A percentile compares a stretch with the other conserved stretches of the same genome.
phyloP scores from a whole-genome alignment of 2,888 invertebrate species.

The Hirtodrosophila histrioides region DNA sequence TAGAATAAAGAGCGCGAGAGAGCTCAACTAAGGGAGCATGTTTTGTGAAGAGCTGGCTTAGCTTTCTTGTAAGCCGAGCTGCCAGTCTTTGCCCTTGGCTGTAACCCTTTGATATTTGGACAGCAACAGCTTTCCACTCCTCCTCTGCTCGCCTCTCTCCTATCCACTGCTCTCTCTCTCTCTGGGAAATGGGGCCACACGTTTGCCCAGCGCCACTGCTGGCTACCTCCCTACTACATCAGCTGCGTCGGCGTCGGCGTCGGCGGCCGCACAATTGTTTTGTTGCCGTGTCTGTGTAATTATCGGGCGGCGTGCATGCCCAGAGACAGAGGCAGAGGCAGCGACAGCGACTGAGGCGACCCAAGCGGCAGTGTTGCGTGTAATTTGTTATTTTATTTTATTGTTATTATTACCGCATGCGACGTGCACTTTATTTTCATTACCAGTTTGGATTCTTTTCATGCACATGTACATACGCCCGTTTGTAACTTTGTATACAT shows the following conservation, averaged over 20 bases:
- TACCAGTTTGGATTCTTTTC: conserved; percentile 78
- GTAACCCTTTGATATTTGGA: conserved; percentile 58
- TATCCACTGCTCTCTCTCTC: neutral
- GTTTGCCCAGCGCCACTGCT: conserved; percentile 39
- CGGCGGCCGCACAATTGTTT: conserved; percentile 53
- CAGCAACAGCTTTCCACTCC: conserved; percentile 22
- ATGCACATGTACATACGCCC: conserved; percentile 54
- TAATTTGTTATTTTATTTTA: conserved; percentile 83
- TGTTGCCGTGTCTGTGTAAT: conserved; percentile 69
- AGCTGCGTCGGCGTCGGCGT: conserved; percentile 27
- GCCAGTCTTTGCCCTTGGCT: conserved; percentile 60
- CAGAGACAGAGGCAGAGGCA: conserved; percentile 22
- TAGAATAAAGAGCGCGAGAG: conserved; percentile 62
- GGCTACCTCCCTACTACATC: conserved; percentile 9
- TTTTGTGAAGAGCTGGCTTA: conserved; percentile 29
- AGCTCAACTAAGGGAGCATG: conserved; percentile 27
- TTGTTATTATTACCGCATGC: conserved; percentile 82
- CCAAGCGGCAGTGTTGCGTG: conserved; percentile 80
- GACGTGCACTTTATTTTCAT: conserved; percentile 80
- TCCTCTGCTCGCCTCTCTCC: conserved; percentile 6
- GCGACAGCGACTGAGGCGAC: conserved; percentile 21
- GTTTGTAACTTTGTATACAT: conserved; percentile 54
- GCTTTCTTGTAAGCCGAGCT: conserved; percentile 39
- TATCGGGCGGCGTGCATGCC: conserved; percentile 65
- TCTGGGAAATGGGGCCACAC: conserved; percentile 68